Conservation (phyloP, 2,797 vertebrate species). For the Phrynocephalus vlangalii region DNA sequence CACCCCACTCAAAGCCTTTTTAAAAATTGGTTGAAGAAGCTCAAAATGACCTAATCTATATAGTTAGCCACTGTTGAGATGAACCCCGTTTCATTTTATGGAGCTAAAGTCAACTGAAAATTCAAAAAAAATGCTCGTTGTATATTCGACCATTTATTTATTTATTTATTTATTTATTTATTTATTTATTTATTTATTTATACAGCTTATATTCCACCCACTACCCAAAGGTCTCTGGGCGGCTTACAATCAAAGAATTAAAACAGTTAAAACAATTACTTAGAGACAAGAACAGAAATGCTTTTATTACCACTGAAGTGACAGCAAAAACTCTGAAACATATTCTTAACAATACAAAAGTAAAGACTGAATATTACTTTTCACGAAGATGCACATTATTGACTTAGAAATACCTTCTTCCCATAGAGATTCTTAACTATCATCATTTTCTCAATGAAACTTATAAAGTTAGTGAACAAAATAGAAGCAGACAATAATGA, state of each 20-base stretch:
- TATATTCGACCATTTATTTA: too few species aligned
- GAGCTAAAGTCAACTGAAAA: too few species aligned
- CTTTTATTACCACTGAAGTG: background rate
- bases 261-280: too few species aligned
- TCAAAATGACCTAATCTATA: background rate
- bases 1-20: background rate
- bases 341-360: background rate
- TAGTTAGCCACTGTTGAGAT: background rate
- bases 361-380: background rate
- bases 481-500: slow-evolving; percentile 2
- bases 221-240: too few species aligned
- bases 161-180: too few species aligned
- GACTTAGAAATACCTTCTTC: background rate
- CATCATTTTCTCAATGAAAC: too few species aligned
- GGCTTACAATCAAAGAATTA: too few species aligned
- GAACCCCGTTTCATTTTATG: background rate
- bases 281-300: background rate
- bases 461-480: background rate
- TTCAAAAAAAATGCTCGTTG: too few species aligned
- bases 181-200: too few species aligned
- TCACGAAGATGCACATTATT: background rate
- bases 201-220: too few species aligned
- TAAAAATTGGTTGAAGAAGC: background rate
- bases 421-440: too few species aligned
- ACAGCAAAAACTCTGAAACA: background rate